Conservation (phyloP, 2,113 vertebrate species). For the Sinocyclocheilus anshuiensis region DNA sequence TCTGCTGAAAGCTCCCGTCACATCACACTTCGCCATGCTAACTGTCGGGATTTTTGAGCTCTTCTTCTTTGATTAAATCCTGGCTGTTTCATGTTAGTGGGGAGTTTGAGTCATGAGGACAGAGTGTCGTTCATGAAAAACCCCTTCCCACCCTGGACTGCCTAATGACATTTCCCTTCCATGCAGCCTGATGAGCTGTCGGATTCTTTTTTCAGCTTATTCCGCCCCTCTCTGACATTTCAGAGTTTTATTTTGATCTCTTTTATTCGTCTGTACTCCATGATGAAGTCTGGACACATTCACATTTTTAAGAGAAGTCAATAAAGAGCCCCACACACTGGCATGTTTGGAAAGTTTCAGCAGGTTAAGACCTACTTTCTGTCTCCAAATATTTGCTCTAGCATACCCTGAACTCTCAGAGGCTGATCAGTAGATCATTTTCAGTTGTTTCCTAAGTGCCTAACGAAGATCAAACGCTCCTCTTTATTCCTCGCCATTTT, state of each 20-base stretch:
- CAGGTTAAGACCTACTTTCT: not conserved
- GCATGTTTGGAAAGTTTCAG: not conserved
- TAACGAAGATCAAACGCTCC: not conserved
- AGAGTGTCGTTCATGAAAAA: slow-evolving; percentile 36
- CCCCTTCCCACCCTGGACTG: slow-evolving; percentile 36
- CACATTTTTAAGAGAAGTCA: slow-evolving; percentile 24
- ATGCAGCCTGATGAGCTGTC: slow-evolving; percentile 39
- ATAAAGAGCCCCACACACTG: not conserved
- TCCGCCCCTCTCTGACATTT: slow-evolving; percentile 32
- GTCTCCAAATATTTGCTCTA: not conserved
- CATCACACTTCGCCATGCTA: slow-evolving; percentile 23
- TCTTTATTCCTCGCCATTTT: not conserved
- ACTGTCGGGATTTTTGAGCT: slow-evolving; percentile 44
- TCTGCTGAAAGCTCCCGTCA: slow-evolving; percentile 28
- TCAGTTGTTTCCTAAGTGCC: not conserved
- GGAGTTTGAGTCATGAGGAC: slow-evolving; percentile 41
- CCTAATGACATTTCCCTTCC: slow-evolving; percentile 51
- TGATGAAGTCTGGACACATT: slow-evolving; percentile 26
- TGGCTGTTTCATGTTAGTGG: slow-evolving; percentile 42
- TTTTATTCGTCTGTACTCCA: slow-evolving; percentile 14
- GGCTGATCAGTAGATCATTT: not conserved
- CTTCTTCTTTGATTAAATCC: slow-evolving; percentile 46
- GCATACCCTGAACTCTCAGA: not conserved
- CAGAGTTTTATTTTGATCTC: slow-evolving; percentile 35
- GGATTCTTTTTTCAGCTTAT: slow-evolving; percentile 19